A percentile compares a stretch with the other conserved stretches of the same genome.
These are phyloP conservation scores for Ascidia mentula DNA, from an alignment of 23 tunicate genomes.

Conservation along the genomic window DNA sequence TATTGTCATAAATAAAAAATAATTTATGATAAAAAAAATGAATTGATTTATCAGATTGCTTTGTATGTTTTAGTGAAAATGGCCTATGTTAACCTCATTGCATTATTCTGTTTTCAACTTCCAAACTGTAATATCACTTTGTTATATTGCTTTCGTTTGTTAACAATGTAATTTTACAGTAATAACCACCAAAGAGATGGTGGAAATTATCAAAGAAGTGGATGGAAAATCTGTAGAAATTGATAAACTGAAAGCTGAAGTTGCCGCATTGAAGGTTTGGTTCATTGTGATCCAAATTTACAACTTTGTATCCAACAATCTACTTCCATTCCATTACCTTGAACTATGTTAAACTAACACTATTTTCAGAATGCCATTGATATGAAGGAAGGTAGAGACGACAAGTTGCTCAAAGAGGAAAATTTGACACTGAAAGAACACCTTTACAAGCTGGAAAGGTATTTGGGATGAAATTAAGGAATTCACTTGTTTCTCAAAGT, in stretches of 20 bases:
- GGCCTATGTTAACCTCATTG: too few relatives aligned
- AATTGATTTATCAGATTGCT: too few relatives aligned
- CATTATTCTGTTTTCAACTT: too few relatives aligned
- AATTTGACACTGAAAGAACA: background rate
- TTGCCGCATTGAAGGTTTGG: slow-evolving; percentile 13
- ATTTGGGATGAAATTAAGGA: too few relatives aligned
- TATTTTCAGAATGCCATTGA: slow-evolving; percentile 1
- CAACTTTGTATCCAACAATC: background rate
- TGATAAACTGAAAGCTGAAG: slow-evolving; percentile 27
- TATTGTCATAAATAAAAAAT: too few relatives aligned
- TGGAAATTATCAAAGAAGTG: slow-evolving; percentile 22
- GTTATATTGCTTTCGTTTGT: background rate
- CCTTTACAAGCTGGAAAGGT: slow-evolving; percentile 4
- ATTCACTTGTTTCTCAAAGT: too few relatives aligned
- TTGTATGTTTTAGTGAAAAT: too few relatives aligned
- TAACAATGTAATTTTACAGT: too few relatives aligned
- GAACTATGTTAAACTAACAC: background rate
- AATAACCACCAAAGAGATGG: slow-evolving; percentile 22
- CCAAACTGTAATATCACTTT: too few relatives aligned
- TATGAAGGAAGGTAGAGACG: background rate
- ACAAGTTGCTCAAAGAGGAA: background rate
- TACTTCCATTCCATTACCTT: background rate
- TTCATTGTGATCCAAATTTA: background rate
- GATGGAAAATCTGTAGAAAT: slow-evolving; percentile 25
- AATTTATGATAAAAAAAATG: too few relatives aligned